Evolutionary conservation across 1,140 invertebrate genomes (phyloP).

Genomic region (Portunus trituberculatus): DNA sequence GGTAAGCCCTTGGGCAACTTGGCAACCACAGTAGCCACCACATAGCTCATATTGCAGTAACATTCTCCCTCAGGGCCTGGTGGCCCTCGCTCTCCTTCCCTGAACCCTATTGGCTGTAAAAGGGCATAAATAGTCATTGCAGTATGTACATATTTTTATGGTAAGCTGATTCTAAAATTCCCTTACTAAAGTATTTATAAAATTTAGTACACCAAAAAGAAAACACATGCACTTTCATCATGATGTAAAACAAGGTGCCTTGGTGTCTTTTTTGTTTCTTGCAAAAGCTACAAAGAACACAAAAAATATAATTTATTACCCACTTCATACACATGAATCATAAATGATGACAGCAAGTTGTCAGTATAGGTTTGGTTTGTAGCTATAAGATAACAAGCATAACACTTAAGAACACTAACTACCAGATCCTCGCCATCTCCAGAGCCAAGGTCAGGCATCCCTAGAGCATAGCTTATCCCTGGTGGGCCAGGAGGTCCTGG

Average conservation of each 20-base stretch:
- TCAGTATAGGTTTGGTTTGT: no score
- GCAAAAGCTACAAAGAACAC: no score
- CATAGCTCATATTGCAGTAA: conserved; percentile 49
- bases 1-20: conserved; percentile 55
- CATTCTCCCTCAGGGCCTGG: conserved; percentile 57
- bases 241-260: no score
- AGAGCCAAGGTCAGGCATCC: conserved; percentile 20
- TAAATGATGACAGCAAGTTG: no score
- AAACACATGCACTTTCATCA: no score
- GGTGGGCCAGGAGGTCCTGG: conserved; percentile 44
- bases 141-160: neutral
- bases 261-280: no score
- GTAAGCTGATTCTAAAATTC: neutral
- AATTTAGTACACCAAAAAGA: neutral
- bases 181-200: no score
- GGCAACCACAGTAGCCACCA: conserved; percentile 36
- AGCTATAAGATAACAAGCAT: no score
- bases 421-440: conserved; percentile 37
- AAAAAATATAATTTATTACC: no score
- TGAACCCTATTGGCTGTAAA: conserved; percentile 37
- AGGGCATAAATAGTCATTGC: neutral
- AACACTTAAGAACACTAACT: conserved; percentile 23
- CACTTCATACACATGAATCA: no score
- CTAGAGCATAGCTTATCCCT: neutral
- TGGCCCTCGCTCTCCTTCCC: conserved; percentile 32